Base-by-base conservation (phyloP, 2,888 invertebrate genomes). In the Tetanocera ferruginea region DNA sequence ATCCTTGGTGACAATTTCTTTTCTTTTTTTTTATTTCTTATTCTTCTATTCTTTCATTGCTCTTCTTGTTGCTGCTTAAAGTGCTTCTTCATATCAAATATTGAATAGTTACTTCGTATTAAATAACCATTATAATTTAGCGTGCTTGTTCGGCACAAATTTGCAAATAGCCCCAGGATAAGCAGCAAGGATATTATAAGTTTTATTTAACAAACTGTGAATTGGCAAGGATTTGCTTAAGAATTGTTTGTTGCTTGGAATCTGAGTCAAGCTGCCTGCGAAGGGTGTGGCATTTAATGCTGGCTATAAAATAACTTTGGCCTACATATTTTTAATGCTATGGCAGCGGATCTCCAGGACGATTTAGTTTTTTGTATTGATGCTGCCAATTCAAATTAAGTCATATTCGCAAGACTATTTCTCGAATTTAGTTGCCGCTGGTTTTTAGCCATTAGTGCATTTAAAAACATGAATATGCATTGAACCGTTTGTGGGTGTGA, bases 401-500 rank as follows among this genome's bases (percentile, higher is more conserved):
- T 19, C 17, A 23, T 69, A 51, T 69, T 49, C 69, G 25, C 43
- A 23, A 23, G 43, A 19, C 43, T 4, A 28, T 9, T 43, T 43
- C n/a, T 6, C 25, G 51, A 49, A 69, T 49, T 69, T 51, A 25
- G n/a, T 25, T 19, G 25, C 23, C 51, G 14, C 51, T 31, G 28
- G 17, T 28, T 31, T 55, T 55, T n/a, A 19, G 5, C 23, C 23
- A 55, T 55, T 55, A 19, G 23, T 9, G n/a, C 37, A 14, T 19
- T 83, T 80, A 81, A 82, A 83, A 81, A 84, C 84, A 85, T 85
- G 85, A 85, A 85, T 85, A 85, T 85, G 85, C 85, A 85, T 83
- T 85, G 86, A 84, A 83, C 84, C 86, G 83, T 82, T 80, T 82
- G 84, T 81, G 81, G 83, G 84, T 84, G 79, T 82, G 83, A 0